These are phyloP conservation scores for Esox niger DNA, from an alignment of 2,113 vertebrate genomes.

Conservation along the genomic window DNA sequence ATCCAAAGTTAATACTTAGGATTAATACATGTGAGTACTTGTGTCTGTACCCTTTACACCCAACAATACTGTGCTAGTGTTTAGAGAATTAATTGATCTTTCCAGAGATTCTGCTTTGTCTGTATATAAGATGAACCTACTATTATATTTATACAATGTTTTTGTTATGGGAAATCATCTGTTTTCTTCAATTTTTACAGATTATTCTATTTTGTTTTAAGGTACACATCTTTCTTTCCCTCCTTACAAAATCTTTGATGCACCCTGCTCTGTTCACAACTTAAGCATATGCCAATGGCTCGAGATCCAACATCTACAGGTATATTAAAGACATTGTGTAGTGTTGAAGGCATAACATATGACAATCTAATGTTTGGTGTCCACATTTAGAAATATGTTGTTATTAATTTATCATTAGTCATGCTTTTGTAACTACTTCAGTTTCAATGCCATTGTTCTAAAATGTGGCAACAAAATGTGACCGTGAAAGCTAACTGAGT, in stretches of 20 bases:
- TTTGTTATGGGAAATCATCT: background rate
- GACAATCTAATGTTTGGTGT: no score
- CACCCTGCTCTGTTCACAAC: conserved; percentile 64
- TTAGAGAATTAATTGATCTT: no score
- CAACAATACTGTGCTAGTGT: no score
- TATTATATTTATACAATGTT: background rate
- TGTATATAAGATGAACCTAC: background rate
- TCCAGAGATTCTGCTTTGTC: background rate
- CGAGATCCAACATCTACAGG: conserved; percentile 54
- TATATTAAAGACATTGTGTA: no score
- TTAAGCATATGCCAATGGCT: conserved; percentile 68
- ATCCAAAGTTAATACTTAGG: conserved; percentile 75
- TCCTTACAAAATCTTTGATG: conserved; percentile 39
- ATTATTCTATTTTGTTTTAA: conserved; percentile 44
- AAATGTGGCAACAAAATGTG: background rate
- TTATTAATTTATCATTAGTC: no score
- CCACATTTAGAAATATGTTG: no score
- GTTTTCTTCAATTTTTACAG: background rate
- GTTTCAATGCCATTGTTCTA: background rate
- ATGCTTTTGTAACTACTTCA: background rate
- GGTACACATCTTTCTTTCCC: conserved; percentile 61
- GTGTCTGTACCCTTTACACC: background rate
- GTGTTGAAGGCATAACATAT: no score
- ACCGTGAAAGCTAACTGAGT: background rate
- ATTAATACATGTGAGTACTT: conserved; percentile 56